Evolutionary conservation across 64 coral and sea anemone species (phyloP).

Genomic region (Dendronephthya gigantea): DNA sequence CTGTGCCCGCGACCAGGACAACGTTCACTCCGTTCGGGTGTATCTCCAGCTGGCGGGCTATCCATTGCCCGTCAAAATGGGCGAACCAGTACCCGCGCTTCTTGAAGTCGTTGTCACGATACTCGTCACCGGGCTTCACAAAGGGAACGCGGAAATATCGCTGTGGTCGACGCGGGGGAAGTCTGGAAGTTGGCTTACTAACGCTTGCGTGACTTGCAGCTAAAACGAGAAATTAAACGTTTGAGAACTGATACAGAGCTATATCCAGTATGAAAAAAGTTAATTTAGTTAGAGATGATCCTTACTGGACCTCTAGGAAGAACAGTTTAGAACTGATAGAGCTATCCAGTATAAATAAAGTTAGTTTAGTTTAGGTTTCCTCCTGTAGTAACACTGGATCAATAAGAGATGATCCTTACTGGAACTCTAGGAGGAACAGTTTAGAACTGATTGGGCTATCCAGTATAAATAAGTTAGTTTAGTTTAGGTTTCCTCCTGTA

Average conservation of each 20-base stretch:
- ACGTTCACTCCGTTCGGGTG: slow-evolving; percentile 44
- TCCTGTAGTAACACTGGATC: too few relatives aligned
- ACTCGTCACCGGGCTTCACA: slow-evolving; percentile 48
- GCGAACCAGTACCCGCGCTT: slow-evolving; percentile 97
- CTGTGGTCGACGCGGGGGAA: slow-evolving; percentile 77
- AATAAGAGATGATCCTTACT: too few relatives aligned
- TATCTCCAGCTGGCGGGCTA: slow-evolving; percentile 90
- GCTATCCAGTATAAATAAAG: neutral
- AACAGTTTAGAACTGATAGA: neutral
- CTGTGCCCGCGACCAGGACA: slow-evolving; percentile 77
- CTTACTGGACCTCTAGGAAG: neutral
- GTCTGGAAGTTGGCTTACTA: neutral
- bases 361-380: too few relatives aligned
- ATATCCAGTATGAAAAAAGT: too few relatives aligned
- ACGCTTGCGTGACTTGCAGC: neutral
- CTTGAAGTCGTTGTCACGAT: slow-evolving; percentile 65
- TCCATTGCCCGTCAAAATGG: slow-evolving; percentile 98
- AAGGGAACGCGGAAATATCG: slow-evolving; percentile 87
- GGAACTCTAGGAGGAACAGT: too few relatives aligned
- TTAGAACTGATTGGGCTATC: too few relatives aligned
- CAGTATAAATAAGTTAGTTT: too few relatives aligned
- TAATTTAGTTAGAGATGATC: neutral
- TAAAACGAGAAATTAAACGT: neutral
- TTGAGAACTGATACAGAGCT: too few relatives aligned
- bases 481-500: too few relatives aligned